Evolutionary conservation across 1,140 invertebrate species (phyloP).

Genomic region (Drosophila cardini): DNA sequence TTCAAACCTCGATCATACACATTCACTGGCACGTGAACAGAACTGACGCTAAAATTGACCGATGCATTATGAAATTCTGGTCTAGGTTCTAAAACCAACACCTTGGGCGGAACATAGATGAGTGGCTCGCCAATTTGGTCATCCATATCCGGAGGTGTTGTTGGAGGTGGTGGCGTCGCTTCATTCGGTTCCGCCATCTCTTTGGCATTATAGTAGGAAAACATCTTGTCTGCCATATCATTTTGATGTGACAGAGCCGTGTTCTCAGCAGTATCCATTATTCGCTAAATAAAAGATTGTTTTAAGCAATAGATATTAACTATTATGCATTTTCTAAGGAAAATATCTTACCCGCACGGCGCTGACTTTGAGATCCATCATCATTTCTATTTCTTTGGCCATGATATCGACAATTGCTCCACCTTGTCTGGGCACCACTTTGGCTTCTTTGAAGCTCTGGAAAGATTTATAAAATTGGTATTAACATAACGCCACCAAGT

Average conservation of each 20-base stretch:
- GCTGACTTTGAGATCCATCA: slow-evolving; percentile 94
- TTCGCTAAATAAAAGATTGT: slow-evolving; percentile 86
- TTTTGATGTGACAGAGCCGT: slow-evolving; percentile 88
- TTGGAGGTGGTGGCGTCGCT: slow-evolving; percentile 79
- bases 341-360: slow-evolving; percentile 89
- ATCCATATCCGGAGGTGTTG: slow-evolving; percentile 84
- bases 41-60: slow-evolving; percentile 93
- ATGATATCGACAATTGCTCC: slow-evolving; percentile 90
- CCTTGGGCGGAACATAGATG: slow-evolving; percentile 85
- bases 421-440: slow-evolving; percentile 89
- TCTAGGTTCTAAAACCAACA: slow-evolving; percentile 88
- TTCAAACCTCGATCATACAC: slow-evolving; percentile 94
- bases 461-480: slow-evolving; percentile 52
- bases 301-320: neutral
- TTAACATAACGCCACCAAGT: too few species aligned
- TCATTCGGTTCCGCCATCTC: slow-evolving; percentile 87
- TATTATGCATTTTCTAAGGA: too few species aligned
- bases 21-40: slow-evolving; percentile 98
- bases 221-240: slow-evolving; percentile 87
- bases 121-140: slow-evolving; percentile 86
- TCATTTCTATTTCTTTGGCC: slow-evolving; percentile 90
- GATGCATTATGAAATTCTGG: slow-evolving; percentile 91
- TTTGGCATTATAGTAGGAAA: slow-evolving; percentile 91
- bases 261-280: slow-evolving; percentile 92
- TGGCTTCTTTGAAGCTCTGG: slow-evolving; percentile 90